Base-by-base conservation (phyloP, 2,888 invertebrate genomes). In the Atherix ibis region DNA sequence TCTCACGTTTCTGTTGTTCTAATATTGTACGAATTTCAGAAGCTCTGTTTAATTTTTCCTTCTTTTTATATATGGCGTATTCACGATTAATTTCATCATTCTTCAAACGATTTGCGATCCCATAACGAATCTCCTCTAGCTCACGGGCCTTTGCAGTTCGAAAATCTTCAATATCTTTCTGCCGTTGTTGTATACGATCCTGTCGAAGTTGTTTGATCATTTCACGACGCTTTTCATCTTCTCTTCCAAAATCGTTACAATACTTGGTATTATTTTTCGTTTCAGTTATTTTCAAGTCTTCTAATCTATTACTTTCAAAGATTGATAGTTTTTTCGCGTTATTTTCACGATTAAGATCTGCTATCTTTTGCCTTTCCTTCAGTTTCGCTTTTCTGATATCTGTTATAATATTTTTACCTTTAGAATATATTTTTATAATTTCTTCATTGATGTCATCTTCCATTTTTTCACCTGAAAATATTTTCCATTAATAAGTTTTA, bases 331-430 rank as follows among this genome's bases (percentile, higher is more conserved):
- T n/a, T n/a, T n/a, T n/a, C n/a, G n/a, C n/a, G n/a, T 70, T 66
- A n/a, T 50, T 45, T 15, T 67, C 66, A 15, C 30, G 30, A 12
- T 26, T 18, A 29, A 65, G 51, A 1, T 64, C 50, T 5, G 56
- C 52, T 6, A 57, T 47, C 28, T 64, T 64, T 29, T 35, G 56
- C 50, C 35, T 58, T 30, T 65, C 46, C 26, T 52, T 48, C 40
- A 61, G 56, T 41, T 53, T 58, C 18, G 49, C 46, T 40, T 58
- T 57, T 38, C 55, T 62, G 26, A 63, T 46, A 25, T 54, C 49
- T 24, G 63, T 56, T 27, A 69, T 54, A 26, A 50, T 54, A 9
- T 53, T 49, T 43, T 66, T 68, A 2, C 65, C 60, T 18, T 58
- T 52, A 13, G 53, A 53, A 41, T 64, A 66, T 19, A 66, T 58